A percentile compares a stretch with the other conserved stretches of the same genome.
Evolutionary conservation across 2,113 vertebrate species (phyloP).

Genomic region (Rhabdornis inornatus): DNA sequence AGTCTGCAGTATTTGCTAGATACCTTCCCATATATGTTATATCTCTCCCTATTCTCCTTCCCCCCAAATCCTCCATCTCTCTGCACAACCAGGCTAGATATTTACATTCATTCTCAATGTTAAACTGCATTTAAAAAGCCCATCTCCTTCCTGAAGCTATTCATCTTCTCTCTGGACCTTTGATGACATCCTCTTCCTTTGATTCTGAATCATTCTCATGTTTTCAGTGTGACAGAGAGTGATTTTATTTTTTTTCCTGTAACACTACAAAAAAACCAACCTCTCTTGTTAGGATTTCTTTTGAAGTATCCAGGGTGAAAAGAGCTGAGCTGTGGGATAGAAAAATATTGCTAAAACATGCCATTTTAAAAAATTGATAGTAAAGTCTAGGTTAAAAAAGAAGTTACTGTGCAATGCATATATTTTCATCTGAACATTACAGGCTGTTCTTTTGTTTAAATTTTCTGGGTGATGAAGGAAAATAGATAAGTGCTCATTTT

Average conservation of each 20-base stretch:
- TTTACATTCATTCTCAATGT: neutral
- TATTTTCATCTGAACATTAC: neutral
- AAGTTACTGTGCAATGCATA: neutral
- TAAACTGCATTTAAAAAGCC: neutral
- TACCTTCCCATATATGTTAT: neutral
- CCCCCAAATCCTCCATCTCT: neutral
- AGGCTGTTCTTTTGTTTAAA: neutral
- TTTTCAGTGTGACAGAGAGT: neutral
- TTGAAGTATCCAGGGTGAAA: slow-evolving; percentile 3
- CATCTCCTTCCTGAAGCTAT: neutral
- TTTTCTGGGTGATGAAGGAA: neutral
- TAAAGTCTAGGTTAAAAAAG: neutral
- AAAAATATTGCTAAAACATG: slow-evolving; percentile 12
- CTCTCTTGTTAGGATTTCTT: slow-evolving; percentile 25
- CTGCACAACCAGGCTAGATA: neutral
- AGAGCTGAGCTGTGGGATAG: neutral
- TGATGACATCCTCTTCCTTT: neutral
- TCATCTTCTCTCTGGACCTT: neutral
- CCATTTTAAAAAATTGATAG: neutral
- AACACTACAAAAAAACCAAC: neutral
- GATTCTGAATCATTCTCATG: neutral
- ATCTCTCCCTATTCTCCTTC: neutral
- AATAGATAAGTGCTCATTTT: neutral
- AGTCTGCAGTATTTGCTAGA: neutral
- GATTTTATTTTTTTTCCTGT: neutral